Conservation (phyloP, 2,113 vertebrate species). For the Climacteris rufus region DNA sequence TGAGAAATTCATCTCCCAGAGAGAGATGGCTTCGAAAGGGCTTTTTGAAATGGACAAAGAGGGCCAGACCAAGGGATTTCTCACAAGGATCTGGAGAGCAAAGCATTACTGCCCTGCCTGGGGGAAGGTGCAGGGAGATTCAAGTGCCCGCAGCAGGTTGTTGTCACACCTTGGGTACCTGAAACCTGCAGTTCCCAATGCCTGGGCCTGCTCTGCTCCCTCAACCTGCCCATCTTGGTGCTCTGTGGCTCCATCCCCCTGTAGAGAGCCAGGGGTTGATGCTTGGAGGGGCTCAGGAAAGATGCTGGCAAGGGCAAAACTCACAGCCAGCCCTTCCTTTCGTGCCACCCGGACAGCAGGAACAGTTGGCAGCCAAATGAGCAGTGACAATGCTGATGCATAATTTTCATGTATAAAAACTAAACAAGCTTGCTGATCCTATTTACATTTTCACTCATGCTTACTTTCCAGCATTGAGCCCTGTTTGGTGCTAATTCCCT, state of each 20-base stretch:
- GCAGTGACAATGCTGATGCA: accelerated
- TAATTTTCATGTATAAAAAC: background rate
- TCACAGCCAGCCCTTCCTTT: background rate
- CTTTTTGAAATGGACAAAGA: background rate
- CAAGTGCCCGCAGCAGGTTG: background rate
- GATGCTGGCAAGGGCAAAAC: background rate
- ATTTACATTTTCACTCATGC: background rate
- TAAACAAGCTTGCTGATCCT: background rate
- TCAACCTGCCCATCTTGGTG: background rate
- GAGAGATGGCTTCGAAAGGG: background rate
- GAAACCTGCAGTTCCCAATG: background rate
- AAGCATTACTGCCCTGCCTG: background rate
- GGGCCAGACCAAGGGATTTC: background rate
- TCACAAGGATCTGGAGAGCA: background rate
- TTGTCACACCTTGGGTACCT: accelerated
- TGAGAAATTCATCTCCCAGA: background rate
- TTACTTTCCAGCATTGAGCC: background rate
- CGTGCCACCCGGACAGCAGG: background rate
- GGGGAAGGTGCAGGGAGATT: background rate
- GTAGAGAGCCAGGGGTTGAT: background rate
- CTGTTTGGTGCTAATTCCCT: background rate
- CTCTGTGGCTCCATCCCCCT: background rate
- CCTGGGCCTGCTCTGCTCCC: background rate
- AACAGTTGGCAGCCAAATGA: background rate
- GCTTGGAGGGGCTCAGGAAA: background rate